These are phyloP conservation scores for Hydrozoanthus tunicans DNA, from an alignment of 64 coral and sea anemone genomes.

Conservation along the genomic window DNA sequence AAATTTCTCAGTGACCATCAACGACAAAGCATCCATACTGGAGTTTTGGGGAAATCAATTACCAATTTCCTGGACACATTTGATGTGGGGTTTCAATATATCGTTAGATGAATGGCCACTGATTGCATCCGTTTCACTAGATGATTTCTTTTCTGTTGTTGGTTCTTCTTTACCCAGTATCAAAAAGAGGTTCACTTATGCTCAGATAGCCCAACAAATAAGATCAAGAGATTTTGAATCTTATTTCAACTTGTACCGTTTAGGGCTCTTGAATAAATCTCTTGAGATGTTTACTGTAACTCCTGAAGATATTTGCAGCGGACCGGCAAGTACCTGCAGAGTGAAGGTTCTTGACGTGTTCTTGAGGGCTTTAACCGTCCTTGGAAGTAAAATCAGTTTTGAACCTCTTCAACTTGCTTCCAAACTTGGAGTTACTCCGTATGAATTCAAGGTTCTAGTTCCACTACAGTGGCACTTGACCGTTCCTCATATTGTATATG, in stretches of 20 bases:
- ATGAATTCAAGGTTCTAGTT: conserved; percentile 52
- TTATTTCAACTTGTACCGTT: conserved; percentile 41
- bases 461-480: conserved; percentile 53
- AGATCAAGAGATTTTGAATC: conserved; percentile 2
- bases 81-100: conserved; percentile 73
- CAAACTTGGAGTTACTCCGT: conserved; percentile 25
- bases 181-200: conserved; percentile 10
- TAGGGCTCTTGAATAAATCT: neutral
- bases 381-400: conserved; percentile 18
- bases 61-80: conserved; percentile 68
- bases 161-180: conserved; percentile 15
- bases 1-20: conserved; percentile 62
- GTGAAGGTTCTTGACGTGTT: conserved; percentile 53
- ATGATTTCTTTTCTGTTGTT: conserved; percentile 10
- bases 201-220: conserved; percentile 26
- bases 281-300: conserved; percentile 47
- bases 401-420: neutral
- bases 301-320: conserved; percentile 30
- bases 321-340: neutral
- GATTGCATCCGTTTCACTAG: conserved; percentile 43
- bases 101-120: conserved; percentile 70
- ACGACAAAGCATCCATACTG: conserved; percentile 56
- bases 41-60: conserved; percentile 42
- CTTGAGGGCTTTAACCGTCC: conserved; percentile 24
- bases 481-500: conserved; percentile 39